These are phyloP conservation scores for Anas platyrhynchos DNA, from an alignment of 2,113 vertebrate species.

Conservation along the genomic window DNA sequence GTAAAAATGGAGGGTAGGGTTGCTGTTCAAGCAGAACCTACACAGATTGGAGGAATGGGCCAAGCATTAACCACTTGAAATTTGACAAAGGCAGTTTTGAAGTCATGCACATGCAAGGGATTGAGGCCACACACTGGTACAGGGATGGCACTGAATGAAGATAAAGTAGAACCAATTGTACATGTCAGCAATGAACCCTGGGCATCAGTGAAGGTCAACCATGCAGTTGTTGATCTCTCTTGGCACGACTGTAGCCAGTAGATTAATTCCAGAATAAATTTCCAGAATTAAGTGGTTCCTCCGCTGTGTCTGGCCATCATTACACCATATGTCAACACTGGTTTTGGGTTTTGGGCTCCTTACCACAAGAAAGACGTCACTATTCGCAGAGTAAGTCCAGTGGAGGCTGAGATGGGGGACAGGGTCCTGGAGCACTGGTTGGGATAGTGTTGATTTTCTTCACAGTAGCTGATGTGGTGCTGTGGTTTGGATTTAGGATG, in stretches of 20 bases:
- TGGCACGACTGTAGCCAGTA: not conserved
- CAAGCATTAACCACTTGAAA: too few species aligned
- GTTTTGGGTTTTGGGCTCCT: too few species aligned
- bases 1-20: not conserved
- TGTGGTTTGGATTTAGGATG: too few species aligned
- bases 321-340: not conserved
- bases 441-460: too few species aligned
- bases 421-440: too few species aligned
- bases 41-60: not conserved
- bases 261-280: not conserved
- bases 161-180: not conserved
- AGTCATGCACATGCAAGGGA: not conserved
- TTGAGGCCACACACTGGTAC: not conserved
- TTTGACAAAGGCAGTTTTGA: not conserved
- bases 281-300: not conserved
- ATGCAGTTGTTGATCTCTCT: not conserved
- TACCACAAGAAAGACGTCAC: too few species aligned
- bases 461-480: too few species aligned
- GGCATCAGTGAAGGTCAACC: not conserved
- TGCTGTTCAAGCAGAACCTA: not conserved
- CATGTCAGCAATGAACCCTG: not conserved
- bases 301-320: not conserved
- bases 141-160: not conserved
- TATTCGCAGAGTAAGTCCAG: too few species aligned
- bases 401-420: too few species aligned